Conservation (phyloP, 2,797 vertebrate genomes). For the Acanthurus leucopareius region DNA sequence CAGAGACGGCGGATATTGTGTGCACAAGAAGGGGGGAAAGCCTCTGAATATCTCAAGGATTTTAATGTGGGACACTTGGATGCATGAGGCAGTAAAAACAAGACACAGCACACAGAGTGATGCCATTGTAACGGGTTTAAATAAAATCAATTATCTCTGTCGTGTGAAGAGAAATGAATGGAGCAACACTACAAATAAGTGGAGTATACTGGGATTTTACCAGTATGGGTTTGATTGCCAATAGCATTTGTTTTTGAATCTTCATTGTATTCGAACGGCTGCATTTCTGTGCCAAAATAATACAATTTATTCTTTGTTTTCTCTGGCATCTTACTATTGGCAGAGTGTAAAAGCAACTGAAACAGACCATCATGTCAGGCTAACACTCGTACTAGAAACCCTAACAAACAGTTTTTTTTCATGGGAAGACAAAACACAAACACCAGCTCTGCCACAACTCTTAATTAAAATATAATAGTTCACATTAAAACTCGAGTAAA, state of each 20-base stretch:
- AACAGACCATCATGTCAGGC: neutral
- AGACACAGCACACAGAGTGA: neutral
- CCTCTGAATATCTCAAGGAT: slow-evolving; percentile 37
- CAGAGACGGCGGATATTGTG: slow-evolving; percentile 48
- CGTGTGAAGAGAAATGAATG: slow-evolving; percentile 23
- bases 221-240: slow-evolving; percentile 13
- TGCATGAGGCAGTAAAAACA: slow-evolving; percentile 21
- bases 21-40: slow-evolving; percentile 13
- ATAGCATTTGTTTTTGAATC: slow-evolving; percentile 14
- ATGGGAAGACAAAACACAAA: neutral
- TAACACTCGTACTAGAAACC: neutral
- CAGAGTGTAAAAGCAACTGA: slow-evolving; percentile 18
- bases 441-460: neutral
- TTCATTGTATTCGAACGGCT: slow-evolving; percentile 3
- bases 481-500: neutral
- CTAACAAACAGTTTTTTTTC: neutral
- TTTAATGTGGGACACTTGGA: slow-evolving; percentile 51
- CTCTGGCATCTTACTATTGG: slow-evolving; percentile 10
- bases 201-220: neutral
- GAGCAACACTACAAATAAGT: slow-evolving; percentile 13
- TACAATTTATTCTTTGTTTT: slow-evolving; percentile 21
- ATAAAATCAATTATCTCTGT: slow-evolving; percentile 41
- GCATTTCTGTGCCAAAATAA: slow-evolving; percentile 19
- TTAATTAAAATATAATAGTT: slow-evolving; percentile 9
- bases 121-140: slow-evolving; percentile 24